Evolutionary conservation across 2,888 invertebrate genomes (phyloP).

Genomic region (Megalurothrips usitatus): DNA sequence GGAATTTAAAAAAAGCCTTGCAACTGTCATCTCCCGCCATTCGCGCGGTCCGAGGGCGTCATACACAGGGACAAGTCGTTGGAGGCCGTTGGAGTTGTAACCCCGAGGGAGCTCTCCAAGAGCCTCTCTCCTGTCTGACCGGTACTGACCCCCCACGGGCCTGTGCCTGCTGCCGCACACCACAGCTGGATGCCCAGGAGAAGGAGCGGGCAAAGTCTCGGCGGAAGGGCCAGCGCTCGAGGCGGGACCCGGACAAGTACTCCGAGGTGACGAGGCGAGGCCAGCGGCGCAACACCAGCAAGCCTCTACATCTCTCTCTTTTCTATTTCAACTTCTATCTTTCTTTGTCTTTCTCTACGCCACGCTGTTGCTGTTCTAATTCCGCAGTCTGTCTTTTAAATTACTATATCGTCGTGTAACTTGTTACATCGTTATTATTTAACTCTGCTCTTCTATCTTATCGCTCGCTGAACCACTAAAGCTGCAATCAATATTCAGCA

Average conservation of each 20-base stretch:
- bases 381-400: neutral
- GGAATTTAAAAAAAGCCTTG: no score
- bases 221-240: neutral
- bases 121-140: no score
- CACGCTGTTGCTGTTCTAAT: neutral
- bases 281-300: neutral
- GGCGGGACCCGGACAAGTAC: conserved; percentile 4
- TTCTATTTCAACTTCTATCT: neutral
- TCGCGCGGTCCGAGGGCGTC: no score
- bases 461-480: no score
- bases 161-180: neutral
- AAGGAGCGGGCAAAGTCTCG: neutral
- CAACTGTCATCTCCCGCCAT: no score
- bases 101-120: no score
- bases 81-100: no score
- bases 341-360: neutral
- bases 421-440: no score
- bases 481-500: no score
- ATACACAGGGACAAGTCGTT: no score
- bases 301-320: neutral
- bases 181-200: neutral
- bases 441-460: no score
- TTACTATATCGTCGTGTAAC: no score
- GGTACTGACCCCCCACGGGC: neutral
- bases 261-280: neutral